Evolutionary conservation across 2,113 vertebrate species (phyloP), one percentile per base, ranked within the genome.

Genomic region (Notarius quadriscutis): DNA sequence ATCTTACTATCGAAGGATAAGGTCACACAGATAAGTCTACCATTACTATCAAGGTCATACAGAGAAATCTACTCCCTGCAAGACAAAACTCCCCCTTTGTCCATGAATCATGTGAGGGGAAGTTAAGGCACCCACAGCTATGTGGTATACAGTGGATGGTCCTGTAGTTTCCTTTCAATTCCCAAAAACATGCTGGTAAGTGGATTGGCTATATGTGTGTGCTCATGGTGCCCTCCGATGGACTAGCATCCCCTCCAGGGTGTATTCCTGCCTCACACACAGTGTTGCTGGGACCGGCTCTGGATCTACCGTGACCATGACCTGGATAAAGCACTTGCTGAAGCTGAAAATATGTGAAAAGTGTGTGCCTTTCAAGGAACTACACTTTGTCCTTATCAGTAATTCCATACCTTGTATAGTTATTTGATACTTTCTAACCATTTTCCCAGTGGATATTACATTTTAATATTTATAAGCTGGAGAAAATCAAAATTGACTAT

Each of bases 401-500:
- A 72, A 20, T 60, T 30, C 55, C 12, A 7, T 55, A 48, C 30
- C 10, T 48, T 53, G 51, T 11, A 2, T 41, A 74, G 7, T n/a
- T 53, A 50, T 48, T 22, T 5, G 1, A 22, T 75, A 7, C 17
- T 74, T 51, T 53, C 34, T 11, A 50, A 85, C 60, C 2, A 30
- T 18, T 71, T 84, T 81, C 57, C 75, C 12, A 67, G 27, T 55
- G 58, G 48, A 80, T 14, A 48, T 12, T 83, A 34, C 60, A 62
- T 51, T 65, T 4, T 80, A 80, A 55, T 41, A 55, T 81, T 81
- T 81, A 84, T 34, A 11, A 63, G 67, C 53, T 55, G 48, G 20
- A 41, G 48, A 27, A 78, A 81, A 55, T 25, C 41, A 84, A 48
- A 71, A 86, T 62, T 77, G 85, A 25, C 34, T 67, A 51, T 41